A percentile compares a stretch with the other conserved stretches of the same genome.
phyloP scores from a whole-genome alignment of 2,797 vertebrate genomes.

The Myripristis jacobus region DNA sequence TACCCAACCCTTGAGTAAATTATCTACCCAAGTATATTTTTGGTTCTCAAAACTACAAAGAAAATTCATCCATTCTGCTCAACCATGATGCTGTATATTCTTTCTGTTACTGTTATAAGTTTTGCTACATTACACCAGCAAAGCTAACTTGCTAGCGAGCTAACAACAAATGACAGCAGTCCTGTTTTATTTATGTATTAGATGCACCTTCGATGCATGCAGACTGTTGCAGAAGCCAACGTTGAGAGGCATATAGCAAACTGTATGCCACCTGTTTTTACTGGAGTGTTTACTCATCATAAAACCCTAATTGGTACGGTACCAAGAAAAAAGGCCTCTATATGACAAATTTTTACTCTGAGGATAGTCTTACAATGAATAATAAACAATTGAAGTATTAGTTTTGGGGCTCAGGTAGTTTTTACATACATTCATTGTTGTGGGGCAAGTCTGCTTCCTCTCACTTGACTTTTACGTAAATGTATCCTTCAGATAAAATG shows the following conservation, averaged over 20 bases:
- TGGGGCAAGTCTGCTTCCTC: conserved; percentile 33
- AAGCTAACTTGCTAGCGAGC: neutral
- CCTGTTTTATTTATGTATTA: neutral
- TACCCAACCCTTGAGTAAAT: neutral
- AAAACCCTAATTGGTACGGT: neutral
- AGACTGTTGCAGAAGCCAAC: neutral
- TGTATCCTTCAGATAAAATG: conserved; percentile 36
- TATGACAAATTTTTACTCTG: neutral
- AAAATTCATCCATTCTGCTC: neutral
- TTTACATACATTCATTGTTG: conserved; percentile 24
- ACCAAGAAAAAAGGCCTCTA: neutral
- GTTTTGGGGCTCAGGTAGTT: conserved; percentile 8
- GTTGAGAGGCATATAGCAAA: neutral
- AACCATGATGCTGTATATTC: neutral
- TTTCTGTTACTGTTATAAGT: neutral
- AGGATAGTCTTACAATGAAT: neutral
- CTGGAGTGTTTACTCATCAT: neutral
- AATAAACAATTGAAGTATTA: conserved; percentile 6
- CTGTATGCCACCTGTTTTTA: neutral
- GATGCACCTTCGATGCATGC: neutral
- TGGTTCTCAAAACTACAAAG: neutral
- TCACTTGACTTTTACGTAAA: conserved; percentile 55
- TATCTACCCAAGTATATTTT: neutral
- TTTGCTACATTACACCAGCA: neutral
- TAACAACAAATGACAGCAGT: neutral